Base-by-base conservation (phyloP, 1,140 invertebrate genomes). In the Heliothis virescens region DNA sequence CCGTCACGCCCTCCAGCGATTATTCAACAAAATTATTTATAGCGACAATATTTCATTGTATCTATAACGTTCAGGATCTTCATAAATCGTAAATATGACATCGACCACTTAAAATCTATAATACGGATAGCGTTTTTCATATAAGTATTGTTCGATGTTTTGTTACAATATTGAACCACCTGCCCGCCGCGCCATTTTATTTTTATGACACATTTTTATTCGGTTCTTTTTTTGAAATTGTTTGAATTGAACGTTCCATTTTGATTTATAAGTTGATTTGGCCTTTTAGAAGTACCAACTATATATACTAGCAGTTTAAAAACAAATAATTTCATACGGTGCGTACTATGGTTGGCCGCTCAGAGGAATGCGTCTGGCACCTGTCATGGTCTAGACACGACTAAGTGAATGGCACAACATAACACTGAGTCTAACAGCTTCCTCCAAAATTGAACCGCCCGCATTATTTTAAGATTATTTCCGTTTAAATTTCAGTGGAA, bases 21-120 rank as follows among this genome's bases (percentile, higher is more conserved):
- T 79, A 52, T 72, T 78, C 76, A 79, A n/a, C 52, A 55, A 55
- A 77, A 65, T 65, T 75, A 77, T 77, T 77, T 77, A 77, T 77
- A 47, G 74, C 62, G 41, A 77, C 62, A 52, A 77, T 77, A 77
- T 77, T 77, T 77, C 74, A 77, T 62, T 75, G 72, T 75, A 75
- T 75, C 57, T 62, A 57, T 75, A 75, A 48, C 72, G 57, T 75
- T 75, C 72, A 75, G 47, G 72, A 75, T 62, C n/a, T 75, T 21
- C 72, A 75, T 75, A 75, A 75, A 75, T 75, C 72, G 57, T 75
- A 18, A 15, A 55, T 13, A 48, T 41, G 26, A 63, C 78, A 62
- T 48, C 67, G 47, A 79, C 55, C 67, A 69, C 71, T 80, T 80
- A 80, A 76, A 80, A 80, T 80, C 79, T 76, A 76, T 80, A 69